Evolutionary conservation across 1,140 invertebrate species (phyloP).

Genomic region (Drosophila insularis): DNA sequence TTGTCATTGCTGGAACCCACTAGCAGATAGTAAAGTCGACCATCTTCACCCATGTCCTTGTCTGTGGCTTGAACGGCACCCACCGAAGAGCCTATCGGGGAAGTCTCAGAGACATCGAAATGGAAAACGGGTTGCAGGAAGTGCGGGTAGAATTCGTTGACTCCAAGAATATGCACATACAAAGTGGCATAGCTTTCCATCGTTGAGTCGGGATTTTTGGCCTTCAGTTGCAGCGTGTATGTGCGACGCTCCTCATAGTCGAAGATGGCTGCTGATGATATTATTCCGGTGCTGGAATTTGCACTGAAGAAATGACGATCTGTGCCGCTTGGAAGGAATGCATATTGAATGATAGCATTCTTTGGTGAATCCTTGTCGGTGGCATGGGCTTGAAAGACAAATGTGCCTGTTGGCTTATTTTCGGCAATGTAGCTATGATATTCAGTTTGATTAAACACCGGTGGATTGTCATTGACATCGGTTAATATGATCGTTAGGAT

Average conservation of each 20-base stretch:
- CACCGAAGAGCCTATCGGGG: slow-evolving; percentile 92
- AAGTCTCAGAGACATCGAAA: slow-evolving; percentile 96
- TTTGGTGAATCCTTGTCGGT: slow-evolving; percentile 95
- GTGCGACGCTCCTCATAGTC: slow-evolving; percentile 93
- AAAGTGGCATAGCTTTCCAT: slow-evolving; percentile 89
- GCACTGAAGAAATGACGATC: slow-evolving; percentile 91
- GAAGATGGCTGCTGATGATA: slow-evolving; percentile 90
- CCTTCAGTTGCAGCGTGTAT: slow-evolving; percentile 92
- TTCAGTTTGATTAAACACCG: slow-evolving; percentile 89
- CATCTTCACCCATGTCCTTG: slow-evolving; percentile 95
- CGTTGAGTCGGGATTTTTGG: slow-evolving; percentile 92
- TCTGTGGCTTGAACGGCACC: slow-evolving; percentile 95
- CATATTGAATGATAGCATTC: slow-evolving; percentile 94
- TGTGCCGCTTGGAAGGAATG: slow-evolving; percentile 89
- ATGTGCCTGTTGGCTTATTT: slow-evolving; percentile 89
- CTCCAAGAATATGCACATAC: slow-evolving; percentile 92
- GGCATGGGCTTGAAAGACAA: slow-evolving; percentile 90
- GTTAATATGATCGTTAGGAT: slow-evolving; percentile 93
- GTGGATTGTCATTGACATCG: slow-evolving; percentile 96
- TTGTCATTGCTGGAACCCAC: slow-evolving; percentile 96
- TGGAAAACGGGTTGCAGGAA: slow-evolving; percentile 96
- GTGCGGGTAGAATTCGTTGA: slow-evolving; percentile 96
- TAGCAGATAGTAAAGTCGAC: slow-evolving; percentile 94
- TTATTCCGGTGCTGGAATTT: slow-evolving; percentile 89
- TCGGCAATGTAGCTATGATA: slow-evolving; percentile 93